Percentiles rank a stretch among this genome's conserved stretches.
phyloP scores from a whole-genome alignment of 2,888 invertebrate genomes.

The Chaetogeoica ovagalla region DNA sequence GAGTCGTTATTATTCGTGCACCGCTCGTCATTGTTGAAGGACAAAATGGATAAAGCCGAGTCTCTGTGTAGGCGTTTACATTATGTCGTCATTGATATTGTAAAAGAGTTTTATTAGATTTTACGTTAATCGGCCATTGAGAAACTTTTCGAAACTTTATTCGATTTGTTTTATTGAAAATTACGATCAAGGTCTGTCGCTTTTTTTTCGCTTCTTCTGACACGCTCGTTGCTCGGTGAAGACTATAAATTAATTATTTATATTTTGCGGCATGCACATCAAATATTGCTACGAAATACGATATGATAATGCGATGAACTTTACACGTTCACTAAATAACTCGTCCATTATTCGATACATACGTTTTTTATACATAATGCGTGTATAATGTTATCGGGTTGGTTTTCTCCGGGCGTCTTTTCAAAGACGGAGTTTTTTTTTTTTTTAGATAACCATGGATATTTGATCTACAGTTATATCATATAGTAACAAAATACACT shows the following conservation, averaged over 20 bases:
- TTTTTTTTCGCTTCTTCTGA: background rate
- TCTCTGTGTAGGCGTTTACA: background rate
- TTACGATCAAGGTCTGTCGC: background rate
- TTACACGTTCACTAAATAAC: background rate
- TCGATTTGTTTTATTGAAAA: background rate
- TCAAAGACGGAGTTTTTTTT: no score
- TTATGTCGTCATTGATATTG: background rate
- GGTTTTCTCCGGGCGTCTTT: no score
- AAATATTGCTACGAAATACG: background rate
- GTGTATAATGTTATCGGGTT: no score
- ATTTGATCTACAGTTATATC: no score
- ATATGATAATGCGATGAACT: background rate
- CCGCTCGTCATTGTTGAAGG: background rate
- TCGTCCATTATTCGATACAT: conserved; percentile 3
- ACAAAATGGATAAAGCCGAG: background rate
- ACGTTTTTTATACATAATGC: background rate
- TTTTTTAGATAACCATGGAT: no score
- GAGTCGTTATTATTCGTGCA: background rate
- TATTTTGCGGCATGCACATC: no score
- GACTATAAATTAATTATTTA: no score
- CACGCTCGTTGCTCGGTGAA: no score
- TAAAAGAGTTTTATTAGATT: background rate
- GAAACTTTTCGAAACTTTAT: background rate
- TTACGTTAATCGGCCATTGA: background rate
- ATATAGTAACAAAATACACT: no score